Evolutionary conservation across 2,888 invertebrate genomes (phyloP), one percentile per base, ranked within the genome.

Genomic region (Scaptomyza reducta): DNA sequence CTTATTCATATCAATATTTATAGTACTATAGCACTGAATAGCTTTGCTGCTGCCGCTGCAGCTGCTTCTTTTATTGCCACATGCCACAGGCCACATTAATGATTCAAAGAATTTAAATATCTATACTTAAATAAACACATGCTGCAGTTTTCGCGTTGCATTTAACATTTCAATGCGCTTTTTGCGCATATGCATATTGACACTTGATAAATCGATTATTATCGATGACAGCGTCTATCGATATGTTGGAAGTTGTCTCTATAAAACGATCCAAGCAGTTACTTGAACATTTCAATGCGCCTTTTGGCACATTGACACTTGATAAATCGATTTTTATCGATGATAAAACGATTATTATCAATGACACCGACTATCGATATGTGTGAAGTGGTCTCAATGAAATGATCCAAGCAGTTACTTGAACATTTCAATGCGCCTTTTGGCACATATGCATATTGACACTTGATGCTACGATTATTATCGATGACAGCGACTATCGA

Each of bases 1-100:
- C 47, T 53, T 59, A 59, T 63, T 58, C 55, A 42, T 42, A 58
- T 55, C 44, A 50, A 53, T 69, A 58, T n/a, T n/a, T n/a, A n/a
- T 57, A 27, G 3, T 22, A 5, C n/a, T n/a, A n/a, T n/a, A 22
- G 5, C 22, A 10, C 33, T n/a, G 16, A 1, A 46, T 22, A 35
- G 33, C 18, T 42, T 13, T 40, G 13, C 13, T 29, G 3, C 27
- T 35, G 13, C 10, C 18, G 11, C 40, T 29, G 27, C 6, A 3
- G 33, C 33, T 5, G 13, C 33, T 33, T 4, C 33, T n/a, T 13
- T 13, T 11, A 33, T 33, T 25, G 33, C 33, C 33, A 33, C 31
- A 31, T 33, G 33, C 33, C 35, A 35, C 35, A 35, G 5, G 33
- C 33, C 33, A n/a, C 35, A 35, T 35, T n/a, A 14, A n/a, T 40